Conservation (phyloP, 1,140 invertebrate species). For the Heliconius nattereri region DNA sequence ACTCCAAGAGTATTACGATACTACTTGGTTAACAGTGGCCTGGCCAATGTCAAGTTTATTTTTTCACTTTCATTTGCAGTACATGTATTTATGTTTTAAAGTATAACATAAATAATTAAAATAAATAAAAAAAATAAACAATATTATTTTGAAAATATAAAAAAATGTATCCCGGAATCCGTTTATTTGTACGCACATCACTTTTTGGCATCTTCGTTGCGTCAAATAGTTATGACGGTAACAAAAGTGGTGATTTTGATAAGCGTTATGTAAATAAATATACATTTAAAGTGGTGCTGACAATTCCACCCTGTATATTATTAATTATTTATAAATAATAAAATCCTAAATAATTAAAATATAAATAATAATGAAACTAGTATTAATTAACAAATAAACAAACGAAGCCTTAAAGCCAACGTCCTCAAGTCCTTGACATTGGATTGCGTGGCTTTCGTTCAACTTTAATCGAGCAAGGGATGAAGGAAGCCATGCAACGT, state of each 20-base stretch:
- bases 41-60: conserved; percentile 35
- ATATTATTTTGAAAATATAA: background rate
- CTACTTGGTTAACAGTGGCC: conserved; percentile 18
- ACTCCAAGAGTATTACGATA: conserved; percentile 37
- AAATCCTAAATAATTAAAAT: background rate
- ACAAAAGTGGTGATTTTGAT: background rate
- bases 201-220: background rate
- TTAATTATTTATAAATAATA: background rate
- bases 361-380: background rate
- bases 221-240: background rate
- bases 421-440: conserved; percentile 21
- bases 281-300: no score
- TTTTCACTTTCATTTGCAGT: conserved; percentile 18
- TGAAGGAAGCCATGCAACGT: conserved; percentile 24
- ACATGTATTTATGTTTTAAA: background rate
- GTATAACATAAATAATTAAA: background rate
- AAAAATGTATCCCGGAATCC: background rate
- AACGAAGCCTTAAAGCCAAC: conserved; percentile 12
- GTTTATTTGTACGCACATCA: background rate
- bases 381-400: background rate
- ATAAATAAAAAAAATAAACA: background rate
- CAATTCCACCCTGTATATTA: no score
- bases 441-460: conserved; percentile 24
- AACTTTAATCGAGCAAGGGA: conserved; percentile 16
- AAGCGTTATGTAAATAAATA: no score